phyloP scores from a whole-genome alignment of 2,113 vertebrate genomes.

The Melospiza melodia region DNA sequence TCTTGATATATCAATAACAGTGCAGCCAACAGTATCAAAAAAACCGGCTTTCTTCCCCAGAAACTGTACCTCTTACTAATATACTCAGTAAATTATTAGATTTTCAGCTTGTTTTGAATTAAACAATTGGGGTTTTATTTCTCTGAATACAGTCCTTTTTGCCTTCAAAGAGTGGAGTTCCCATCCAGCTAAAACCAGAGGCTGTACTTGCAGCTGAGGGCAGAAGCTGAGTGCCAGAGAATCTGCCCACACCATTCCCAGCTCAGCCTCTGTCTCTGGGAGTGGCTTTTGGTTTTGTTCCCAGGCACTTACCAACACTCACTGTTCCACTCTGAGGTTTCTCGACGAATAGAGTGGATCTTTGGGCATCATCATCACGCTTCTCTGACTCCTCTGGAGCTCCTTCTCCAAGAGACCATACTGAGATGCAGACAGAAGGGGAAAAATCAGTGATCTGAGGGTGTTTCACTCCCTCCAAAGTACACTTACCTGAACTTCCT shows the following conservation, averaged over 20 bases:
- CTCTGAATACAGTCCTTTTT: background rate
- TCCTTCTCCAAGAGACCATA: constrained; percentile 90
- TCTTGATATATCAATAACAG: background rate
- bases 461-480: background rate
- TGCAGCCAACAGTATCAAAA: background rate
- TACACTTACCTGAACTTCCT: constrained; percentile 66
- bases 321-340: constrained; percentile 85
- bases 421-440: constrained; percentile 71
- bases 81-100: background rate
- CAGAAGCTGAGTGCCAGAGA: background rate
- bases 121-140: background rate
- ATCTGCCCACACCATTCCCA: background rate
- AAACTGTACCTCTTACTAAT: background rate
- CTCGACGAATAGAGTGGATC: constrained; percentile 88
- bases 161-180: background rate
- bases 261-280: background rate
- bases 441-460: constrained; percentile 22
- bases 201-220: background rate
- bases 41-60: background rate
- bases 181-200: background rate
- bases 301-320: constrained; percentile 85
- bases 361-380: constrained; percentile 76
- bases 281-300: background rate
- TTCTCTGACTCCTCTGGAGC: constrained; percentile 86
- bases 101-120: background rate